Conservation (phyloP, 2,888 invertebrate species). For the Orthonevra nobilis region DNA sequence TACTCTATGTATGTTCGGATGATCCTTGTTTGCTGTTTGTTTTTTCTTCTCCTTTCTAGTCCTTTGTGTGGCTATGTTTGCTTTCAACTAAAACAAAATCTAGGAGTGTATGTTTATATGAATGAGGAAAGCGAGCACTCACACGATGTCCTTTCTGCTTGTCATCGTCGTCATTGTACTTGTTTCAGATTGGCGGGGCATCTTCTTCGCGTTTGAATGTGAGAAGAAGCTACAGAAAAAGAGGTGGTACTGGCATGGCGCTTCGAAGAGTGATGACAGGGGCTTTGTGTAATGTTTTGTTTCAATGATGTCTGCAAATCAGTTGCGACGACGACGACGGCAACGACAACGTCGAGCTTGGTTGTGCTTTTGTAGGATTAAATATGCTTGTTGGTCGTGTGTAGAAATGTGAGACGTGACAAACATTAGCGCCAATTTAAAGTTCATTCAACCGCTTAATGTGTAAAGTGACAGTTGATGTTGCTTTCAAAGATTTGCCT, state of each 20-base stretch:
- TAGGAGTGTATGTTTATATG: conserved; percentile 30
- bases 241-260: neutral
- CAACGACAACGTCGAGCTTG: too few relatives aligned
- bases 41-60: conserved; percentile 60
- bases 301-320: conserved; percentile 65
- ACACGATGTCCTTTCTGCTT: conserved; percentile 50
- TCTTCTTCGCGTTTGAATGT: neutral
- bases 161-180: conserved; percentile 27
- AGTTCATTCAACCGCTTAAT: conserved; percentile 64
- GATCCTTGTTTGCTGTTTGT: conserved; percentile 43
- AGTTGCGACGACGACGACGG: conserved; percentile 47
- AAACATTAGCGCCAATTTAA: conserved; percentile 63
- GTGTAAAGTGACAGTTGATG: conserved; percentile 34
- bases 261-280: conserved; percentile 34
- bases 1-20: conserved; percentile 39
- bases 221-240: neutral
- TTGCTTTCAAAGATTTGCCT: neutral
- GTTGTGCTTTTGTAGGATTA: conserved; percentile 59
- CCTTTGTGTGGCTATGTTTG: conserved; percentile 55
- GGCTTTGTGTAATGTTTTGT: conserved; percentile 65
- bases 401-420: conserved; percentile 49
- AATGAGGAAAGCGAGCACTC: conserved; percentile 29
- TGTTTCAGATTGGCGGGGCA: conserved; percentile 21
- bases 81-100: conserved; percentile 50
- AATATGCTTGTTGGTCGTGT: conserved; percentile 42